Evolutionary conservation across 1,140 invertebrate species (phyloP), one percentile per base, ranked within the genome.

Genomic region (Drosophila paulistorum): DNA sequence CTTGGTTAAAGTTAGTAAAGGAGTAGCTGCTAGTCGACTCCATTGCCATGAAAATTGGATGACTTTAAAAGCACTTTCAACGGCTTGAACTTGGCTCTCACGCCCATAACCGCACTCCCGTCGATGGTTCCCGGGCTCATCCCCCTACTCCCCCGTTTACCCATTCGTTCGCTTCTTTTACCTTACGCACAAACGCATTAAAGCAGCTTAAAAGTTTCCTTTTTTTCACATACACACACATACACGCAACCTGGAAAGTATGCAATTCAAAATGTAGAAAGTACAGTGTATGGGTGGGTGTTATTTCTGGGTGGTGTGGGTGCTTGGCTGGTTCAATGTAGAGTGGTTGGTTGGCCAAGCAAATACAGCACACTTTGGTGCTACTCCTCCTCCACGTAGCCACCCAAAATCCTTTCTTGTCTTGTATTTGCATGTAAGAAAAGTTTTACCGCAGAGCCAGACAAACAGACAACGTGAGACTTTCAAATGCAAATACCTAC

Each of bases 51-150:
- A 11, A 13, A 61, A 62, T 71, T 71, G 70, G 66, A 67, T 65
- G 84, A 83, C 84, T 86, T 86, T 86, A 77, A 89, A 86, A 86
- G 84, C 83, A 86, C 83, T 86, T 87, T 79, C 83, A 87, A 77
- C 77, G 84, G 83, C 84, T 86, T 89, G 83, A 89, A 86, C 83
- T 86, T 83, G 83, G 79, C 73, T 79, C 68, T 45, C 45, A 63
- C 42, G 2, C 61, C 57, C 59, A 39, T 63, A 63, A 65, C 55
- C 74, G 39, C 74, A 76, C 30, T 62, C 59, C 17, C 55, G 39
- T 57, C 68, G 68, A 64, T 61, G 57, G 45, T 39, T 17, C 20
- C 2, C 74, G 14, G 20, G 11, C 33, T 54, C n/a, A 17, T 30
- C 4, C 26, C n/a, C 23, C 42, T 7, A 37, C 7, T n/a, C 5